Base-by-base conservation (phyloP, 2,797 vertebrate genomes). In the Takifugu rubripes region DNA sequence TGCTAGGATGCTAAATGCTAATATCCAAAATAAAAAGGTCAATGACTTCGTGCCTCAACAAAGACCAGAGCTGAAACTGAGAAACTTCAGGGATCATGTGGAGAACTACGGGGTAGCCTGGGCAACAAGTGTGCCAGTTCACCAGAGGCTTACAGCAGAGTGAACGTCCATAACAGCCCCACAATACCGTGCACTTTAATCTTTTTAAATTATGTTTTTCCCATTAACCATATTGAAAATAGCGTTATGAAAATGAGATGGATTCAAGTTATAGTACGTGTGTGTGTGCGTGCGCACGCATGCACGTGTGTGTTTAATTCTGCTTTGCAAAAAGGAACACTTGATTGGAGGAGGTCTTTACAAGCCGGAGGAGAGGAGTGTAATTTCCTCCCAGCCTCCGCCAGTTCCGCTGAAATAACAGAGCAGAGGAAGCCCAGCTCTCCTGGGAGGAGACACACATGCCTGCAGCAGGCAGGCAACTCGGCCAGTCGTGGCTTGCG, bases 271-370 rank as follows among this genome's bases (percentile, higher is more conserved):
- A 52, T 61, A 36, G 31, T n/a, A 25, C 1, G 15, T 31, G 29
- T 64, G 7, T 2, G 6, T 54, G 51, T 16, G 36, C 40, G 6
- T 40, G 29, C 49, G 1, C 53, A 29, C 43, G 52, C 51, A 54
- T 52, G 1, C 53, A 29, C 43, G 52, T 52, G 56, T 54, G 59
- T 65, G 64, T 82, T 73, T 79, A 73, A 80, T 84, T 84, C 66
- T 62, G 74, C 75, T 80, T 81, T 77, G 79, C 74, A 64, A 79
- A 21, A 64, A 79, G 84, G 66, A 87, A 83, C 80, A 82, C 87
- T 87, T 90, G 90, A 91, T 91, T 90, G 83, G 81, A 86, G 81
- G 86, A 90, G 88, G 87, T 89, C 90, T 92, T 92, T 92, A 92
- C 79, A 79, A 92, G 89, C 89, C 81, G 72, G 85, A 92, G 90